phyloP scores from a whole-genome alignment of 2,113 vertebrate genomes.

The Turnix velox region DNA sequence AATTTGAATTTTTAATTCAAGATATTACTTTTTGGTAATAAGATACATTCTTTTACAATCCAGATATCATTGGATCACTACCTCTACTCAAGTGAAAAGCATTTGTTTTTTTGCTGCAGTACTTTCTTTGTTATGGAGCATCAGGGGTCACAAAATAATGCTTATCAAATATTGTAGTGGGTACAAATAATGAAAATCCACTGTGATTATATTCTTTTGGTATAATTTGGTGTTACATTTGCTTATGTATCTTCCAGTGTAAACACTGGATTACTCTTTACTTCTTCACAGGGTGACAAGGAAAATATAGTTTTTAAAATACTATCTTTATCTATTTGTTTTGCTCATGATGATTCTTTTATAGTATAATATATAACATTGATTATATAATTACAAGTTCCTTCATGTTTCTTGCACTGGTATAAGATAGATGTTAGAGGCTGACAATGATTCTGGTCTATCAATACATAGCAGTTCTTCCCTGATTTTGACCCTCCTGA shows the following conservation, averaged over 20 bases:
- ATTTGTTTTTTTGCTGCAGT: neutral
- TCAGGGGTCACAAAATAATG: neutral
- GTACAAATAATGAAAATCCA: neutral
- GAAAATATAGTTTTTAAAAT: neutral
- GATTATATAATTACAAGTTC: neutral
- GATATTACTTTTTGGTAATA: neutral
- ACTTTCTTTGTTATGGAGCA: neutral
- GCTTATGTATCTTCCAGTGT: neutral
- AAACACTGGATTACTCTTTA: neutral
- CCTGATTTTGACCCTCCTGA: neutral
- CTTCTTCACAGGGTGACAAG: neutral
- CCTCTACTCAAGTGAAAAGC: neutral
- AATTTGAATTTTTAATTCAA: neutral
- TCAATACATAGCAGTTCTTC: neutral
- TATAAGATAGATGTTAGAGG: neutral
- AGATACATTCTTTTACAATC: neutral
- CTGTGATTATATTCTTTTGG: neutral
- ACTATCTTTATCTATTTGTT: neutral
- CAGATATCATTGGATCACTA: neutral
- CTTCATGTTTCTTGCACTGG: neutral
- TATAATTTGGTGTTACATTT: neutral
- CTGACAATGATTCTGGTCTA: neutral
- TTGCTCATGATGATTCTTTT: neutral
- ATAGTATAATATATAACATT: neutral
- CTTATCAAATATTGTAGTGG: neutral